Evolutionary conservation across 2,888 invertebrate species (phyloP), one percentile per base, ranked within the genome.

Genomic region (Cybosia mesomella): DNA sequence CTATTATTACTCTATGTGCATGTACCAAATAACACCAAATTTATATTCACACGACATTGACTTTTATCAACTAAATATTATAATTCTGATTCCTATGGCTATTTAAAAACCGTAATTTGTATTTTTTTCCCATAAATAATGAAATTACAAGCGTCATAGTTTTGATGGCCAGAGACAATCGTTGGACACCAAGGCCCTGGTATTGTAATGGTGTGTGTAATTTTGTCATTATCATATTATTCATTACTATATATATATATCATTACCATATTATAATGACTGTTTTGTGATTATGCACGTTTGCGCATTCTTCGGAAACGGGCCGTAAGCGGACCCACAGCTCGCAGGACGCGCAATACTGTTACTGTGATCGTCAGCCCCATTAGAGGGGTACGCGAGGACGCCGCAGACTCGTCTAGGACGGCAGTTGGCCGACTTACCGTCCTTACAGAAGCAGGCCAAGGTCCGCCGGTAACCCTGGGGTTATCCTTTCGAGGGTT

Each of bases 151-250:
- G 69, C 71, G 71, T 58, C 62, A 70, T 66, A 70, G 57, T 79
- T 68, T 80, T 77, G 43, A 79, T 79, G 66, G 71, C 58, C 63
- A 32, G 63, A 71, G 74, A 77, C 75, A 74, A 75, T 82, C n/a
- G 28, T 71, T 67, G 73, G 67, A 68, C 65, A 9, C 21, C 53
- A 21, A 15, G 0, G 34, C 21, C 43, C 8, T 55, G 13, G 18
- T 28, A 24, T 28, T 59, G 53, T 70, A 68, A 80, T 70, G 74
- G 63, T 24, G 61, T 66, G 65, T 78, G 58, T 67, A 24, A 74
- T 75, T 32, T 62, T 28, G 59, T 64, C 32, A 68, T 49, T 57
- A 72, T 69, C n/a, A n/a, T n/a, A n/a, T n/a, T n/a, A n/a, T n/a
- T n/a, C n/a, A n/a, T n/a, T n/a, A n/a, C n/a, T n/a, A n/a, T n/a